phyloP scores from a whole-genome alignment of 2,797 vertebrate genomes.

The Cetoscarus ocellatus region DNA sequence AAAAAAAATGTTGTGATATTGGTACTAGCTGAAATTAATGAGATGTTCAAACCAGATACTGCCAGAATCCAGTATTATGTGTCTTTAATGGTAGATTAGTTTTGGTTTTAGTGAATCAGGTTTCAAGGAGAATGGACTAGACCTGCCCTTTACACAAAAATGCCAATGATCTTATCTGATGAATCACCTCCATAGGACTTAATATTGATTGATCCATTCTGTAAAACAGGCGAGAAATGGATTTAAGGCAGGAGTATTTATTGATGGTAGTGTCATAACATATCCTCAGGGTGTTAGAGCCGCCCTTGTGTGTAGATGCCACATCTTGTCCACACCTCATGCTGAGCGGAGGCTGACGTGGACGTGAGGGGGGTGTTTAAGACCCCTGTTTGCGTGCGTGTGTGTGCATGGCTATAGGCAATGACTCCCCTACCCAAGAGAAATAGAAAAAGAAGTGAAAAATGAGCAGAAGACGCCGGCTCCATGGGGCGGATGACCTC shows the following conservation, averaged over 20 bases:
- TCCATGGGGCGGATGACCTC: slow-evolving; percentile 52
- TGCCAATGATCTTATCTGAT: too few relatives aligned
- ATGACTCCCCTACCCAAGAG: slow-evolving; percentile 19
- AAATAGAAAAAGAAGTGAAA: background rate
- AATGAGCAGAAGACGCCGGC: slow-evolving; percentile 15
- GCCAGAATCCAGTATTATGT: too few relatives aligned
- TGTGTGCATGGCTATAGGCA: slow-evolving; percentile 5
- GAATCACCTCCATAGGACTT: too few relatives aligned
- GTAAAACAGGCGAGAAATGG: too few relatives aligned
- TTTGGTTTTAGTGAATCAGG: too few relatives aligned
- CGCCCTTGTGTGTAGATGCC: slow-evolving; percentile 28
- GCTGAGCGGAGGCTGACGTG: slow-evolving; percentile 38
- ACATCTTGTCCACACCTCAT: slow-evolving; percentile 51
- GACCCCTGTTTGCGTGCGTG: slow-evolving; percentile 16
- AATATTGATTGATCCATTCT: too few relatives aligned
- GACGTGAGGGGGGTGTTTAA: slow-evolving; percentile 28
- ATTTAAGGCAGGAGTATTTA: background rate
- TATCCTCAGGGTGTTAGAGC: slow-evolving; percentile 16
- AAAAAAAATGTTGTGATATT: too few relatives aligned
- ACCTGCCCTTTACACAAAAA: too few relatives aligned
- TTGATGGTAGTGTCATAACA: slow-evolving; percentile 19
- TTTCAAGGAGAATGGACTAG: too few relatives aligned
- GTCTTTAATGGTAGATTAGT: too few relatives aligned
- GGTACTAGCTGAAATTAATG: too few relatives aligned
- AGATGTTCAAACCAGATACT: too few relatives aligned